A percentile compares a stretch with the other conserved stretches of the same genome.
Conservation (phyloP, 2,113 vertebrate species). For the Leptobrachium ailaonicum region DNA sequence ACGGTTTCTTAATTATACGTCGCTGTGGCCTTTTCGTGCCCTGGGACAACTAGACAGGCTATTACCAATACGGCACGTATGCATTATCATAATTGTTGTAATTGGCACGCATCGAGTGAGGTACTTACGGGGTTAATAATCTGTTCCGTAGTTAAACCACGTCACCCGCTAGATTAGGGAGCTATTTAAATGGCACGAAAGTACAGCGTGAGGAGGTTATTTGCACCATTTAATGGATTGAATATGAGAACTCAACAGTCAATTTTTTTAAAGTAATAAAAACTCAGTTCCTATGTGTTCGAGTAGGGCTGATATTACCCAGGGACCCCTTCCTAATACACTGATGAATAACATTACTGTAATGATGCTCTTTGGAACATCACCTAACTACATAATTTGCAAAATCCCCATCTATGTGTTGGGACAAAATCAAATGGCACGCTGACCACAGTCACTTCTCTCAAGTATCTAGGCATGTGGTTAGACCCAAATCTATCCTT, state of each 20-base stretch:
- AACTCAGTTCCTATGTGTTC: constrained; percentile 55
- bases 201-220: constrained; percentile 8
- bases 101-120: constrained; percentile 54
- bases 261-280: constrained; percentile 55
- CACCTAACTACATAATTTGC: no score
- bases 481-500: no score
- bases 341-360: constrained; percentile 56
- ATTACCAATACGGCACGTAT: constrained; percentile 50
- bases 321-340: constrained; percentile 56
- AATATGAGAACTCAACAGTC: constrained; percentile 40
- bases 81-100: constrained; percentile 34
- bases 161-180: constrained; percentile 33
- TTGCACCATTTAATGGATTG: constrained; percentile 50
- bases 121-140: constrained; percentile 41
- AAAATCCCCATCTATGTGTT: no score
- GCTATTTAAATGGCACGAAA: constrained; percentile 37
- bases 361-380: no score
- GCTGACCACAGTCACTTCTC: no score
- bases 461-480: no score
- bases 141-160: constrained; percentile 50
- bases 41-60: constrained; percentile 54
- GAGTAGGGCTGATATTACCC: constrained; percentile 55
- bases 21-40: constrained; percentile 71
- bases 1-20: constrained; percentile 75
- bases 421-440: no score